Base-by-base conservation (phyloP, 1,140 invertebrate genomes). In the Melitaea cinxia region DNA sequence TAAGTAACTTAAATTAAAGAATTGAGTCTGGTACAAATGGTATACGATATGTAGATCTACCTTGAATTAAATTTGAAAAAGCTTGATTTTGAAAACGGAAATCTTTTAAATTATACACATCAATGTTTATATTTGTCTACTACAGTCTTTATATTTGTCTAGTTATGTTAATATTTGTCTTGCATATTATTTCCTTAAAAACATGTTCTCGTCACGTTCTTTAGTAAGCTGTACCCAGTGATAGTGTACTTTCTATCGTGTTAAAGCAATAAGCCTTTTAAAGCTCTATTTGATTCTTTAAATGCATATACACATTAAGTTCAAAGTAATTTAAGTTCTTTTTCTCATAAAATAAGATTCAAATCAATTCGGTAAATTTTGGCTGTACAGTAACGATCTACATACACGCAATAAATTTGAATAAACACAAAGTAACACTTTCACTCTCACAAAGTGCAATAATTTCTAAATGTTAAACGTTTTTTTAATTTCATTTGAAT, bases 191-290 rank as follows among this genome's bases (percentile, higher is more conserved):
- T n/a, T n/a, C n/a, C n/a, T n/a, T n/a, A n/a, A n/a, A n/a, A n/a
- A n/a, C n/a, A n/a, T n/a, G n/a, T n/a, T n/a, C n/a, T n/a, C n/a
- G n/a, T n/a, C n/a, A n/a, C n/a, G n/a, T n/a, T n/a, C n/a, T n/a
- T n/a, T n/a, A n/a, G n/a, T n/a, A n/a, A n/a, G n/a, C n/a, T n/a
- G n/a, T n/a, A n/a, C n/a, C n/a, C n/a, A n/a, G n/a, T n/a, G n/a
- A n/a, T n/a, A n/a, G n/a, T n/a, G n/a, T n/a, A 42, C 37, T 42
- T 17, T 42, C 37, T 42, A 42, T 42, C 37, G 17, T 14, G n/a
- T 4, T 42, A 42, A 42, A 17, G 37, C 17, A 42, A 42, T 17
- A 42, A 42, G 37, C 37, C 37, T 42, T 42, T 42, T 42, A 42
- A 42, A 15, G 37, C 37, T 9, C 6, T 10, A 19, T 42, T 42